These are phyloP conservation scores for Xyrauchen texanus DNA, from an alignment of 2,113 vertebrate species.

Conservation along the genomic window DNA sequence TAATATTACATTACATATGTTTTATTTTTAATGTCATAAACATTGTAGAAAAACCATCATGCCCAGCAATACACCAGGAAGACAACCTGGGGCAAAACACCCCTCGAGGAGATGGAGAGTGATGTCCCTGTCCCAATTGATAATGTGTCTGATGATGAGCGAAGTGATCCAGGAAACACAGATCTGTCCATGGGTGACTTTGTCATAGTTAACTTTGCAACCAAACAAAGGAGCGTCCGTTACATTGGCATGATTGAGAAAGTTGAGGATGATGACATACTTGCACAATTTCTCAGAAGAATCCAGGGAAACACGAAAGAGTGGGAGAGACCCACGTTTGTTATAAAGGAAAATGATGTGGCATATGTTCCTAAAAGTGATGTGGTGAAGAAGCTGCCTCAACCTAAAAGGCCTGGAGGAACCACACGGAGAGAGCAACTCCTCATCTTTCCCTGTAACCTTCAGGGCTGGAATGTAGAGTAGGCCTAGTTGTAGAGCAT, in stretches of 20 bases:
- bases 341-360: conserved; percentile 20
- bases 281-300: conserved; percentile 25
- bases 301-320: conserved; percentile 21
- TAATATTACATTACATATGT: too few species aligned
- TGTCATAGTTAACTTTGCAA: too few species aligned
- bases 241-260: too few species aligned
- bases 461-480: too few species aligned
- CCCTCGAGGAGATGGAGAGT: too few species aligned
- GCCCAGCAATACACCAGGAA: too few species aligned
- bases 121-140: neutral
- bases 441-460: conserved; percentile 24
- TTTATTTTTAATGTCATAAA: too few species aligned
- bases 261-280: conserved; percentile 5
- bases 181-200: neutral
- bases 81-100: too few species aligned
- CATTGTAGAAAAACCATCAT: too few species aligned
- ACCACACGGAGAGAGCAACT: conserved; percentile 25
- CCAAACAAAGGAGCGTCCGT: too few species aligned
- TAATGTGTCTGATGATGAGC: neutral
- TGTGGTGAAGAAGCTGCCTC: conserved; percentile 20
- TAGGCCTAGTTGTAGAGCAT: neutral
- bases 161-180: neutral
- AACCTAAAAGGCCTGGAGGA: conserved; percentile 22
- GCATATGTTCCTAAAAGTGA: conserved; percentile 27
- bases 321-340: conserved; percentile 33